Conservation (phyloP, 2,888 invertebrate genomes). For the Ennomos quercinarius region DNA sequence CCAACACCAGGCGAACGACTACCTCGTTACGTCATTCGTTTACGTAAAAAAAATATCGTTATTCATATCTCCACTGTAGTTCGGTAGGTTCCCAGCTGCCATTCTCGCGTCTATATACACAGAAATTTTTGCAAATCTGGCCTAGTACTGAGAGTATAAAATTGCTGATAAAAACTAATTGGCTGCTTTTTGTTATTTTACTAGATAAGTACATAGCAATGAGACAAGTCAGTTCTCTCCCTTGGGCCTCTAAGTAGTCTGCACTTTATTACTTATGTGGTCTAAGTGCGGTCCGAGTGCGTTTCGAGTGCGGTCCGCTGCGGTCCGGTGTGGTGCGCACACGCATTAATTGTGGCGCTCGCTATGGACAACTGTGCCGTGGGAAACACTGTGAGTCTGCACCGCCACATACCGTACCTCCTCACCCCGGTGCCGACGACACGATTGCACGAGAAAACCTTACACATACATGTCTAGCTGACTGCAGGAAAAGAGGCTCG, state of each 20-base stretch:
- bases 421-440: conserved; percentile 16
- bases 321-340: conserved; percentile 31
- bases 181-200: neutral
- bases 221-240: conserved; percentile 28
- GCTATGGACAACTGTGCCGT: conserved; percentile 79
- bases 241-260: no score
- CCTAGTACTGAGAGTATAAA: neutral
- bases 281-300: no score
- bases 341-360: conserved; percentile 42
- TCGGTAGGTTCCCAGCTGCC: conserved; percentile 9
- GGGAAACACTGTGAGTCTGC: conserved; percentile 63
- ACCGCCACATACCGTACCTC: conserved; percentile 43
- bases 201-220: conserved; percentile 20
- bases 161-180: conserved; percentile 2
- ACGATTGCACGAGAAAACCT: conserved; percentile 2
- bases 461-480: conserved; percentile 2
- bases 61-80: conserved; percentile 10
- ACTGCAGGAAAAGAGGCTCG: neutral
- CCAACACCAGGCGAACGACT: no score
- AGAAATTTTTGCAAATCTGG: conserved; percentile 4
- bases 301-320: conserved; percentile 12
- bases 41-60: no score
- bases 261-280: no score
- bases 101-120: neutral
- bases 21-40: no score